A percentile compares a stretch with the other conserved stretches of the same genome.
These are phyloP conservation scores for Panagrolaimus sp. DNA, from an alignment of 1,140 invertebrate genomes.

Conservation along the genomic window DNA sequence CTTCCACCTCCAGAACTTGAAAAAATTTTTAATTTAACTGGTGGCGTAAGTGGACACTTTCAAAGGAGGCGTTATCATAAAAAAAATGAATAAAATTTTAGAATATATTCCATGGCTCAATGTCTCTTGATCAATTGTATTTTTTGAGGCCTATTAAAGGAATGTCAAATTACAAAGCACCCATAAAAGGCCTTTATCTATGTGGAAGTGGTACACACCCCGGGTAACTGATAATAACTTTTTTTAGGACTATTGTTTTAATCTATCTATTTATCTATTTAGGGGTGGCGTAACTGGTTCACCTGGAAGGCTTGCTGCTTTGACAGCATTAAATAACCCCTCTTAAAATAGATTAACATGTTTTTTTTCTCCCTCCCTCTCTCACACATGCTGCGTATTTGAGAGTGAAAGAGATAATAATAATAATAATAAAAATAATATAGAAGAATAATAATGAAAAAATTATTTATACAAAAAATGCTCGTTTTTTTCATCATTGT, in stretches of 20 bases:
- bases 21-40: constrained; percentile 65
- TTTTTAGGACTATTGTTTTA: no score
- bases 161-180: constrained; percentile 61
- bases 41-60: constrained; percentile 62
- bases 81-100: constrained; percentile 50
- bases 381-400: no score
- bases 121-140: constrained; percentile 66
- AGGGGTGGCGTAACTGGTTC: constrained; percentile 66
- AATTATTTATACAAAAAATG: no score
- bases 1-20: constrained; percentile 67
- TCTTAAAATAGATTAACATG: no score
- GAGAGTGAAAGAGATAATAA: no score
- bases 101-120: constrained; percentile 68
- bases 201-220: constrained; percentile 66
- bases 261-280: no score
- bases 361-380: no score
- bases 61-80: no score
- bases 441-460: no score
- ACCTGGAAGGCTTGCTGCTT: constrained; percentile 63
- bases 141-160: constrained; percentile 61
- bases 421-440: no score
- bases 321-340: constrained; percentile 47
- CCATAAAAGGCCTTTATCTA: constrained; percentile 63
- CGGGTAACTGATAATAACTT: no score
- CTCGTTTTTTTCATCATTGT: no score